Base-by-base conservation (phyloP, 2,888 invertebrate species). In the Oligia fasciuncula region DNA sequence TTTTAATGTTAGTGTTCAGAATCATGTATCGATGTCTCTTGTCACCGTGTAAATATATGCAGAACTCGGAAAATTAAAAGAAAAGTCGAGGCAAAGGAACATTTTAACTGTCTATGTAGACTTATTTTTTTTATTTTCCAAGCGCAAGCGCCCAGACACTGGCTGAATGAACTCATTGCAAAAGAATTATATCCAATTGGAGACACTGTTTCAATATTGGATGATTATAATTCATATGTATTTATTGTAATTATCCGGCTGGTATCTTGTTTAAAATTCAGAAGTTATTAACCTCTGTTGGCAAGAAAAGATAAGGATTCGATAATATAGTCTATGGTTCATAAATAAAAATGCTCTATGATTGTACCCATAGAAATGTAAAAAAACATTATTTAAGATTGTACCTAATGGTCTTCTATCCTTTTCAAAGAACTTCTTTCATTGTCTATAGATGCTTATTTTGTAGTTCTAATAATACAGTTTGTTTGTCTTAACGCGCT, bases 161-260 rank as follows among this genome's bases (percentile, higher is more conserved):
- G 35, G n/a, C 66, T 23, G 35, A 71, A 74, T 71, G 23, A 65
- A 79, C 46, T 83, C 46, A 54, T n/a, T 54, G 23, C 11, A 23
- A 49, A 62, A 79, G 8, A 57, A 81, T 60, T 69, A 57, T 70
- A 73, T 70, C 57, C 8, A 60, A 46, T 73, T 62, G 35, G 46
- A 83, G 78, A 66, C 68, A 66, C 29, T 73, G 40, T 74, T 65
- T 29, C 43, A 83, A 80, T 84, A 83, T 83, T 76, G 43, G 60
- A 66, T 72, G 49, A 29, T 40, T 54, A 80, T 65, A 69, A 75
- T 62, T 80, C 35, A 79, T 57, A 72, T 60, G 60, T 69, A 73
- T 66, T 62, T n/a, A 66, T 84, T 84, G 14, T 66, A 62, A 70
- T 54, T 57, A 73, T 76, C 65, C 43, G 57, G n/a, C 23, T 79